Evolutionary conservation across 1,140 invertebrate genomes (phyloP), one percentile per base, ranked within the genome.

Genomic region (Drosophila sp.): DNA sequence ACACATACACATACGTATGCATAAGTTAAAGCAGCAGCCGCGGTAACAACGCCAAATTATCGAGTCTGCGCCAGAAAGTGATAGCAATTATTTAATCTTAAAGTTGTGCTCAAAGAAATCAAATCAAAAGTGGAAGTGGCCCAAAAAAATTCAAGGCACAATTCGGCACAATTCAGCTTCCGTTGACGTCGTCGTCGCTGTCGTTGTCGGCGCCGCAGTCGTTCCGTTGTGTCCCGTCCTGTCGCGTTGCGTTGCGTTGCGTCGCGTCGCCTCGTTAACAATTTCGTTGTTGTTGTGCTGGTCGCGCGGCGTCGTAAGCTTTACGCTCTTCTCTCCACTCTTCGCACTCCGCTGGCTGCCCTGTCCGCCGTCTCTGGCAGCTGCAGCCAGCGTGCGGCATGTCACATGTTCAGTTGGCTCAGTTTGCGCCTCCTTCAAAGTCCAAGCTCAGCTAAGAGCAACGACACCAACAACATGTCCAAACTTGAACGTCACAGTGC

Each of bases 21-120:
- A 58, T 38, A 36, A 57, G 59, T 50, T 69, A 65, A 59, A 36
- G 63, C 53, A 65, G 73, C 57, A 36, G 63, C 71, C 75, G 81
- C 78, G 81, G 73, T 78, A 87, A 81, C 82, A 87, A 76, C 67
- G 82, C 72, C 82, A 87, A 84, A 84, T 87, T 84, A 81, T 84
- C 82, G 81, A 84, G 81, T 84, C 82, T 84, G 81, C 82, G 81
- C 82, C 78, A 86, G 72, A 72, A 80, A 72, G 65, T 76, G 78
- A 82, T 78, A 63, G 61, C 80, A 78, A 78, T 77, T 84, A 73
- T 76, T 75, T 76, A 75, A 72, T 86, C 65, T 78, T 66, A 71
- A 72, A 80, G 76, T 43, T 51, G 63, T 59, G 46, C 54, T 40
- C 43, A 16, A 41, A 72, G 18, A 50, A 72, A 66, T 64, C 25